A percentile compares a stretch with the other conserved stretches of the same genome.
phyloP scores from a whole-genome alignment of 2,888 invertebrate genomes.

The Nymphalis urticae region DNA sequence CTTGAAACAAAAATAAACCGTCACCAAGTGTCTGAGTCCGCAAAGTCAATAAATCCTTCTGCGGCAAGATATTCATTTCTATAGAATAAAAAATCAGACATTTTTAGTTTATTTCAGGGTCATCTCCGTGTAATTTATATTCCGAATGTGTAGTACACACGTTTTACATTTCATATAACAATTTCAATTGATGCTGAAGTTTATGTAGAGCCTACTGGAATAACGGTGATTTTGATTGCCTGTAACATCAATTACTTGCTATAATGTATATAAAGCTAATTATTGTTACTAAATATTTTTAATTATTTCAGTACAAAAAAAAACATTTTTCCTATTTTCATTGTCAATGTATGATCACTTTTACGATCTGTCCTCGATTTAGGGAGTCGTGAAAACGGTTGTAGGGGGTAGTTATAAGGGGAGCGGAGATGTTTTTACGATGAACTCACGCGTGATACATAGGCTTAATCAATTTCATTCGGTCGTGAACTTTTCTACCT shows the following conservation, averaged over 20 bases:
- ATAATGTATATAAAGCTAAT: background rate
- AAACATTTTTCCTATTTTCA: slow-evolving; percentile 12
- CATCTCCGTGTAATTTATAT: background rate
- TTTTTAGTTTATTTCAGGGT: too few species aligned
- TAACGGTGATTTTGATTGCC: too few species aligned
- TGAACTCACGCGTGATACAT: slow-evolving; percentile 38
- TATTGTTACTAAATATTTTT: background rate
- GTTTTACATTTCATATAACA: too few species aligned
- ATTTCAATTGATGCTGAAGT: too few species aligned
- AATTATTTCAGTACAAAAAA: background rate
- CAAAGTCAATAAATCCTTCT: too few species aligned
- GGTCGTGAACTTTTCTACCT: slow-evolving; percentile 32
- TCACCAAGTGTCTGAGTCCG: too few species aligned
- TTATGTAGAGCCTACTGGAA: too few species aligned
- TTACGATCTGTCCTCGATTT: slow-evolving; percentile 31
- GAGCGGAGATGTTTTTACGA: slow-evolving; percentile 34
- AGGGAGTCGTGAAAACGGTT: slow-evolving; percentile 20
- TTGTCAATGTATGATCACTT: slow-evolving; percentile 32
- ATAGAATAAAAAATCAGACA: too few species aligned
- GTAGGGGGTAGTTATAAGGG: slow-evolving; percentile 13
- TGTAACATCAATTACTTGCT: too few species aligned
- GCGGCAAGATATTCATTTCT: too few species aligned
- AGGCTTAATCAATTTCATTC: slow-evolving; percentile 40
- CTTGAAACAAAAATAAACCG: too few species aligned
- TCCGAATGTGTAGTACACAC: too few species aligned